A percentile compares a stretch with the other conserved stretches of the same genome.
These are phyloP conservation scores for Strigamia transsilvanica DNA, from an alignment of 2,888 invertebrate species.

Conservation along the genomic window DNA sequence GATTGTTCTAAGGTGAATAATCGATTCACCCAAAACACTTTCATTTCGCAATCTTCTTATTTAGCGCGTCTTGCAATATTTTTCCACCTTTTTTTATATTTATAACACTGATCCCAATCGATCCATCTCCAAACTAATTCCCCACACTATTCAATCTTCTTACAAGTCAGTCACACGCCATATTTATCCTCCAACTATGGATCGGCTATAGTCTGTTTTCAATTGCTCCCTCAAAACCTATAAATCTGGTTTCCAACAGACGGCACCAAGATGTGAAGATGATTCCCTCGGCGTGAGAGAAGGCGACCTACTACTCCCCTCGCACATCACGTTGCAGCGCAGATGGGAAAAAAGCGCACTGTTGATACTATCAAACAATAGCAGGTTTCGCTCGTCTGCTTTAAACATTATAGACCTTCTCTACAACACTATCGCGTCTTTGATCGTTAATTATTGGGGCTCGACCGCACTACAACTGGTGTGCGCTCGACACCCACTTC, in stretches of 20 bases:
- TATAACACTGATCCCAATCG: neutral
- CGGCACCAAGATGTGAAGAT: slow-evolving; percentile 49
- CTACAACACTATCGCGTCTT: slow-evolving; percentile 42
- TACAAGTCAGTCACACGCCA: slow-evolving; percentile 39
- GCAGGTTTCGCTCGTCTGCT: slow-evolving; percentile 46
- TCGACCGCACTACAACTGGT: slow-evolving; percentile 48
- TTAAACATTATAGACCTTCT: slow-evolving; percentile 40
- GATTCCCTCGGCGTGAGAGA: slow-evolving; percentile 42
- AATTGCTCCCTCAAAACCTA: slow-evolving; percentile 48
- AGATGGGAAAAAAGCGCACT: slow-evolving; percentile 20
- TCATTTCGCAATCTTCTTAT: neutral
- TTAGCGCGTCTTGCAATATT: neutral
- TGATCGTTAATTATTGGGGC: slow-evolving; percentile 49
- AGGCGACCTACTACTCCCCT: neutral
- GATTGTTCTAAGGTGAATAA: neutral
- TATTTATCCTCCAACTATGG: slow-evolving; percentile 35
- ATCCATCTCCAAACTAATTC: slow-evolving; percentile 18
- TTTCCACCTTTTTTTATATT: slow-evolving; percentile 1
- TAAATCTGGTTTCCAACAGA: slow-evolving; percentile 49
- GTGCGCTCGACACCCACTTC: slow-evolving; percentile 45
- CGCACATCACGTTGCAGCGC: slow-evolving; percentile 37
- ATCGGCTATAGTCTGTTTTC: slow-evolving; percentile 43
- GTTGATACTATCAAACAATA: slow-evolving; percentile 47
- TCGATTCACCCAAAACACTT: neutral
- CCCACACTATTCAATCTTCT: slow-evolving; percentile 26